phyloP scores from a whole-genome alignment of 1,140 invertebrate species.

The Helicoverpa zea region DNA sequence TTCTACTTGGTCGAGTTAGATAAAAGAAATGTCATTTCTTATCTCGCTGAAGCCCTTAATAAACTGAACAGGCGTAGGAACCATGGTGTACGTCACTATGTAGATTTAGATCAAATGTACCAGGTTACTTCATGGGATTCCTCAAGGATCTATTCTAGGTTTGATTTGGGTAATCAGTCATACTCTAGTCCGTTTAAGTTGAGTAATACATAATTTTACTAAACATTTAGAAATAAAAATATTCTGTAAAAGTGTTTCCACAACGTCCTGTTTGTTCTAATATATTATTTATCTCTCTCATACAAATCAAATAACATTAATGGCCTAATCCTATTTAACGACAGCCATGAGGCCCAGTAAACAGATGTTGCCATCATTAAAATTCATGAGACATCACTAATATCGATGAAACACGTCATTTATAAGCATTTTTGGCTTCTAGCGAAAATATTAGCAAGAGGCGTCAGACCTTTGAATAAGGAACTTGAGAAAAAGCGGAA shows the following conservation, averaged over 20 bases:
- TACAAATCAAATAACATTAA: no score
- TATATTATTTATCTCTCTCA: no score
- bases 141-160: not conserved
- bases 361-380: conserved; percentile 25
- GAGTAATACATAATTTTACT: no score
- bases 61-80: no score
- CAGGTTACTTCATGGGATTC: not conserved
- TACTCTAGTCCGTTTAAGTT: no score
- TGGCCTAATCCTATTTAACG: not conserved
- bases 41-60: not conserved
- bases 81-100: no score
- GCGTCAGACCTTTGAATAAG: conserved; percentile 3
- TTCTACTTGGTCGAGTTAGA: not conserved
- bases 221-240: no score
- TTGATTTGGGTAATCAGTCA: no score
- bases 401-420: conserved; percentile 32
- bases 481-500: not conserved
- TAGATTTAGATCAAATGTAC: not conserved
- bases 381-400: conserved; percentile 36
- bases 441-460: conserved; percentile 2
- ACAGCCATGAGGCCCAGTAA: not conserved
- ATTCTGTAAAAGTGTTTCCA: no score
- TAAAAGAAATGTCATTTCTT: not conserved
- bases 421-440: conserved; percentile 22
- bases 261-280: no score